phyloP scores from a whole-genome alignment of 30 jellyfish, hydroid and myxozoan species.

The Aurelia sp. region DNA sequence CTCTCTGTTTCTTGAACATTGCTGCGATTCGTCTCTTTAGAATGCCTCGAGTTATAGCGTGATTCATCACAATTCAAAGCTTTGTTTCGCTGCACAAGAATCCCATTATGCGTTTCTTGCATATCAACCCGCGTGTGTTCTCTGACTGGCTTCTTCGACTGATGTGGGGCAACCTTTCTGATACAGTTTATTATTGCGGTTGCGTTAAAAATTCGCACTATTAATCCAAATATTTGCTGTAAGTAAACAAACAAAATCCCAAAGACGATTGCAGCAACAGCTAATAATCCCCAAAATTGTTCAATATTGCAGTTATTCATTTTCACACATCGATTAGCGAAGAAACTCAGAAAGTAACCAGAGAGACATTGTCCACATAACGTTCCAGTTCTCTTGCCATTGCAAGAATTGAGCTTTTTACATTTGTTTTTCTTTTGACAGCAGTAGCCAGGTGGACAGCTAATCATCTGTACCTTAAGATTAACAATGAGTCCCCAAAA shows the following conservation, averaged over 20 bases:
- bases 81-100: not conserved
- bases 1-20: not conserved
- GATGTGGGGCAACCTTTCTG: not conserved
- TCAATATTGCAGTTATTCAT: not conserved
- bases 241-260: constrained; percentile 3
- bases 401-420: constrained; percentile 14
- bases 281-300: not conserved
- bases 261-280: not conserved
- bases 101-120: no score
- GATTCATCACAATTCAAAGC: no score
- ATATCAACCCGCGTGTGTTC: no score
- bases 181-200: not conserved
- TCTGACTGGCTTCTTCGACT: not conserved
- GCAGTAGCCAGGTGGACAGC: constrained; percentile 42
- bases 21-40: not conserved
- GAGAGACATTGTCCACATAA: constrained; percentile 18
- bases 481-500: constrained; percentile 31
- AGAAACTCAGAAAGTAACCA: constrained; percentile 16
- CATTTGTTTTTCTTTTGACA: constrained; percentile 15
- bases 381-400: constrained; percentile 23
- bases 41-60: no score
- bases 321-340: constrained; percentile 1
- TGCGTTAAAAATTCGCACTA: not conserved
- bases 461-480: not conserved
- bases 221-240: not conserved